Evolutionary conservation across 2,113 vertebrate genomes (phyloP).

Genomic region (Excalfactoria chinensis): DNA sequence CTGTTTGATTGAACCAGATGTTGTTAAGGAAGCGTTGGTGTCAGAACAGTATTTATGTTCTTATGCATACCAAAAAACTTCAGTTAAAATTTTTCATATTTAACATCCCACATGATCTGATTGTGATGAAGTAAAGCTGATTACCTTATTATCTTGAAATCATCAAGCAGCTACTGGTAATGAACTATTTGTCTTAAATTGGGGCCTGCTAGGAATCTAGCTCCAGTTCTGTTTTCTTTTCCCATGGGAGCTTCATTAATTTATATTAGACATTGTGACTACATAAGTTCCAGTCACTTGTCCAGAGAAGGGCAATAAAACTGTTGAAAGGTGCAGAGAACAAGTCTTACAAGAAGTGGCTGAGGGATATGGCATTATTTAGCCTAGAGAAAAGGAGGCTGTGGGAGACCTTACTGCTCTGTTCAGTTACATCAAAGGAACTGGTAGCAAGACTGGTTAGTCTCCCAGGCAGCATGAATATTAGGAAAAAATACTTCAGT

Average conservation of each 20-base stretch:
- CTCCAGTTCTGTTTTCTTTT: not conserved
- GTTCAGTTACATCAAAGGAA: not conserved
- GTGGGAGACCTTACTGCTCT: not conserved
- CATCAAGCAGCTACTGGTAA: not conserved
- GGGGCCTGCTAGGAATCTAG: not conserved
- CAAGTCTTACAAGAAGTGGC: not conserved
- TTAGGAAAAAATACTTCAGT: not conserved
- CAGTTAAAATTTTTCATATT: not conserved
- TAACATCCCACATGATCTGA: not conserved
- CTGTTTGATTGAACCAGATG: not conserved
- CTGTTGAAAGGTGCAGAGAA: not conserved
- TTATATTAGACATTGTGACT: not conserved
- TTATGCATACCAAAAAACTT: not conserved
- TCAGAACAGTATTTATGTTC: not conserved
- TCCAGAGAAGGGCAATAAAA: not conserved
- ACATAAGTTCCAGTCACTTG: not conserved
- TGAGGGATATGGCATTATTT: not conserved
- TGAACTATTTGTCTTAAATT: not conserved
- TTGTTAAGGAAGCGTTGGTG: not conserved
- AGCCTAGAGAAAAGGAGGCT: not conserved
- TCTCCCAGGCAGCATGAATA: not conserved
- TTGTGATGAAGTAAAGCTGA: not conserved
- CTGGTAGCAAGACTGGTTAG: too few species aligned
- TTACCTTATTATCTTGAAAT: not conserved
- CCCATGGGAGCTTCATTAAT: not conserved